These are phyloP conservation scores for Pyrocephalus nanus DNA, from an alignment of 2,797 vertebrate genomes.

Conservation along the genomic window DNA sequence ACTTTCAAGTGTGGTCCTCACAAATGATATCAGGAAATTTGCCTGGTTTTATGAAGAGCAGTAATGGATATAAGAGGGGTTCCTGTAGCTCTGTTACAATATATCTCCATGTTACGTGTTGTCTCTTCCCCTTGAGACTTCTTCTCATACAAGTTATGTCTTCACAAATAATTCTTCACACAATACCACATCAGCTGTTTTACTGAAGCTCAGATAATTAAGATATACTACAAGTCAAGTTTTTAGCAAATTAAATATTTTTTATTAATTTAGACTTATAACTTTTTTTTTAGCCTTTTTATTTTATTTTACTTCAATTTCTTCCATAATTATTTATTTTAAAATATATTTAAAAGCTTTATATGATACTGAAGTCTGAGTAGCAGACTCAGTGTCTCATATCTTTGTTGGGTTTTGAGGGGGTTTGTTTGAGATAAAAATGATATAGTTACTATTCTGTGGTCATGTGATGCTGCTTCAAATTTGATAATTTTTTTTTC, in stretches of 20 bases:
- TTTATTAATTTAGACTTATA: not conserved
- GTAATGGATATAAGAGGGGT: not conserved
- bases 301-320: not conserved
- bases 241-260: not conserved
- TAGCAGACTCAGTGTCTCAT: not conserved
- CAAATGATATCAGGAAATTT: not conserved
- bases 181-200: not conserved
- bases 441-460: not conserved
- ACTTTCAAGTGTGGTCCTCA: rapidly evolving
- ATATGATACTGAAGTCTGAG: not conserved
- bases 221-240: rapidly evolving
- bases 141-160: not conserved
- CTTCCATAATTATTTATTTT: not conserved
- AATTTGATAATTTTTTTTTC: not conserved
- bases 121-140: not conserved
- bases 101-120: not conserved
- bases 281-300: not conserved
- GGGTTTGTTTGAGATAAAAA: not conserved
- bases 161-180: not conserved
- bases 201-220: not conserved
- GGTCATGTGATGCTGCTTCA: not conserved
- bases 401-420: not conserved
- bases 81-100: not conserved
- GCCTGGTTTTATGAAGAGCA: not conserved
- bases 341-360: not conserved